Percentiles rank a stretch among this genome's conserved stretches.
phyloP scores from a whole-genome alignment of 2,797 vertebrate genomes.

The Pipistrellus pipistrellus region DNA sequence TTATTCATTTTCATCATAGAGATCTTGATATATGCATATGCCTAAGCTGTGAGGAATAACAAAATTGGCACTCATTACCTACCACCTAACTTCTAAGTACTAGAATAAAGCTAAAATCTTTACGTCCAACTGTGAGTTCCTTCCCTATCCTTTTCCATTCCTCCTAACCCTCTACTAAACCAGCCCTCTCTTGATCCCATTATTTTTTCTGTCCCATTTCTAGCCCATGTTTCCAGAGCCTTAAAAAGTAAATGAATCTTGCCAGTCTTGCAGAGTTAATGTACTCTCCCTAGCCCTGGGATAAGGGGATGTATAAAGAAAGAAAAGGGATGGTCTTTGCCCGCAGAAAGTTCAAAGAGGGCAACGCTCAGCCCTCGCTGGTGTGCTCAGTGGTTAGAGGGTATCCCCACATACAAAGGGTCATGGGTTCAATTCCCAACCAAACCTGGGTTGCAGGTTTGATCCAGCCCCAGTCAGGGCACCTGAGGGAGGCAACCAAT shows the following conservation, averaged over 20 bases:
- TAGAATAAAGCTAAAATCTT: conserved; percentile 4
- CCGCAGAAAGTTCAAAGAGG: not conserved
- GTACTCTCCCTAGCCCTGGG: not conserved
- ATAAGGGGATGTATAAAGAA: not conserved
- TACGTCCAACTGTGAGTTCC: not conserved
- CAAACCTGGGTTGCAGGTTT: not conserved
- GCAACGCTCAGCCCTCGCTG: not conserved
- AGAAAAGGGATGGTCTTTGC: not conserved
- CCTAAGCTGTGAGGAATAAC: not conserved
- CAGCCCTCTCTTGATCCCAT: not conserved
- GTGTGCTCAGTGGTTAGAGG: not conserved
- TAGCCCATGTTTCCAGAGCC: not conserved
- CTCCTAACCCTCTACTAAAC: not conserved
- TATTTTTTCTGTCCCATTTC: not conserved
- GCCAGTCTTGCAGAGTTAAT: not conserved
- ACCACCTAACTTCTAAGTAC: not conserved
- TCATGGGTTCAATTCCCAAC: not conserved
- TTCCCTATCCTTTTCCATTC: not conserved
- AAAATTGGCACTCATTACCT: not conserved
- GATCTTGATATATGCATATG: not conserved
- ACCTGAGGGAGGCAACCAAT: not conserved
- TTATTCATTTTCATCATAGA: not conserved
- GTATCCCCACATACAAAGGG: not conserved
- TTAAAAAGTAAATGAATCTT: conserved; percentile 11
- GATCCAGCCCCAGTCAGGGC: not conserved